Conservation (phyloP, 2,888 invertebrate genomes). For the Pollenia angustigena region DNA sequence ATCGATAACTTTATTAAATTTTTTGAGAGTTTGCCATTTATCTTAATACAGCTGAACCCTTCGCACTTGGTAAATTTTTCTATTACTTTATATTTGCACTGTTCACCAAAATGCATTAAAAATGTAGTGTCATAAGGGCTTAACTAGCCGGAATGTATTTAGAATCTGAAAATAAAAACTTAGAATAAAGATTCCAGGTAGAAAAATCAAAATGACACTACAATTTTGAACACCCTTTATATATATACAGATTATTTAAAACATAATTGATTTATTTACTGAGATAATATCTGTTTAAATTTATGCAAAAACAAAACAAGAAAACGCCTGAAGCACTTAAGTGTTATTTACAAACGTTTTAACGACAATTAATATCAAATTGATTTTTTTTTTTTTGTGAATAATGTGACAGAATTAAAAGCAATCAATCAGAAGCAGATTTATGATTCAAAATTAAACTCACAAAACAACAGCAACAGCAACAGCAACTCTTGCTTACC, state of each 20-base stretch:
- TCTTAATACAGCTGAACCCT: too few relatives aligned
- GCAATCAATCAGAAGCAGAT: slow-evolving; percentile 69
- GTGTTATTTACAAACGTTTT: slow-evolving; percentile 53
- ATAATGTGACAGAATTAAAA: slow-evolving; percentile 53
- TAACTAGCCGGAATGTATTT: too few relatives aligned
- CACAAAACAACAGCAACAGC: slow-evolving; percentile 16
- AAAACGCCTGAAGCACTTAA: slow-evolving; percentile 31
- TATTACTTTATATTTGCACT: too few relatives aligned
- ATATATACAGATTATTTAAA: slow-evolving; percentile 14
- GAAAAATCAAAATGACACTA: too few relatives aligned
- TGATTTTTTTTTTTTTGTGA: slow-evolving; percentile 14
- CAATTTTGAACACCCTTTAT: too few relatives aligned
- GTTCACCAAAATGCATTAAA: too few relatives aligned
- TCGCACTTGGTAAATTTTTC: too few relatives aligned
- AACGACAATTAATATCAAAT: slow-evolving; percentile 55
- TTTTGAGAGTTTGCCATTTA: too few relatives aligned
- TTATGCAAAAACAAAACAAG: not conserved
- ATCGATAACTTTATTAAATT: too few relatives aligned
- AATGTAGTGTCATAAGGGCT: too few relatives aligned
- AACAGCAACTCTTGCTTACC: not conserved
- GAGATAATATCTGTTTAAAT: slow-evolving; percentile 38
- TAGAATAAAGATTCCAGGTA: too few relatives aligned
- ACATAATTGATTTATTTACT: slow-evolving; percentile 59
- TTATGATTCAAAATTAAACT: slow-evolving; percentile 30
- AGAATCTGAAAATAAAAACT: too few relatives aligned